Evolutionary conservation across 2,888 invertebrate genomes (phyloP).

Genomic region (Eupithecia exiguata): DNA sequence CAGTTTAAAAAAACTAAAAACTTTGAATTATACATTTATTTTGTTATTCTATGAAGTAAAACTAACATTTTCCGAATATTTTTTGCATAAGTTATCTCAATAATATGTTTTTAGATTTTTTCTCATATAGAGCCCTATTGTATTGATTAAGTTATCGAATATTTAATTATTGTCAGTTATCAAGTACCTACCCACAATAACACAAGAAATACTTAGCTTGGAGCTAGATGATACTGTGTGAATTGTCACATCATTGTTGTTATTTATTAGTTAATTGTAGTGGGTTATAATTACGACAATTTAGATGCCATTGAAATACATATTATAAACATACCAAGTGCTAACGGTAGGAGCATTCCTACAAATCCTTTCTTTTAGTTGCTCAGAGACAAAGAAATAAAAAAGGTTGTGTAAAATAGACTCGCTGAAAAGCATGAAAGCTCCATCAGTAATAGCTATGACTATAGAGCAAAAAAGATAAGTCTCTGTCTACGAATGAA

Average conservation of each 20-base stretch:
- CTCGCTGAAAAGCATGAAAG: slow-evolving; percentile 42
- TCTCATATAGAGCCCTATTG: no score
- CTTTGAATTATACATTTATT: no score
- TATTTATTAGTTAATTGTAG: not conserved
- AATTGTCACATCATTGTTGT: not conserved
- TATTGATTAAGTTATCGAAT: no score
- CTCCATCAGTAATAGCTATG: slow-evolving; percentile 46
- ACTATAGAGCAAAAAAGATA: slow-evolving; percentile 54
- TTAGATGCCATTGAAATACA: not conserved
- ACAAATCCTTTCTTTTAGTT: slow-evolving; percentile 11
- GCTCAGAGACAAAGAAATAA: slow-evolving; percentile 14
- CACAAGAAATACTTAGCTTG: no score
- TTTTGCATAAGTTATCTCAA: no score
- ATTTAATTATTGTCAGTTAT: no score
- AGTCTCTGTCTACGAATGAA: slow-evolving; percentile 51
- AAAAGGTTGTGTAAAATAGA: slow-evolving; percentile 23
- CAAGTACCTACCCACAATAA: no score
- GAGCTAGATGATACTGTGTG: no score
- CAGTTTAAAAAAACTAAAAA: no score
- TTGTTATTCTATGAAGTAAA: no score
- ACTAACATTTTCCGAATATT: no score
- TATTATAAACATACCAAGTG: not conserved
- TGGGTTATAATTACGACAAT: not conserved
- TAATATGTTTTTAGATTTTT: no score
- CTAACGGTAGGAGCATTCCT: not conserved